Evolutionary conservation across 1,140 invertebrate genomes (phyloP), one percentile per base, ranked within the genome.

Genomic region (Maniola jurtina): DNA sequence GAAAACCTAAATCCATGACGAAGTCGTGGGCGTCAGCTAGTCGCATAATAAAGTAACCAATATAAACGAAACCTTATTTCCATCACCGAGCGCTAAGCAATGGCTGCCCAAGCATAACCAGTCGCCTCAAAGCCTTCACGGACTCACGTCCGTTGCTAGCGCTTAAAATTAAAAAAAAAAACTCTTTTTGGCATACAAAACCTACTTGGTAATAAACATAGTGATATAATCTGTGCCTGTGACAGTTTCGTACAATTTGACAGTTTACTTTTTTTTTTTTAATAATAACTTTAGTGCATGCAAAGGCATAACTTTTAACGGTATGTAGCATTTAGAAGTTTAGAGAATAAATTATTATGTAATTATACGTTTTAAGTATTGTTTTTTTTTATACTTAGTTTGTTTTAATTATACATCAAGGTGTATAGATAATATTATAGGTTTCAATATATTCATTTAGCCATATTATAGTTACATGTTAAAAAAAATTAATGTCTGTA

Each of bases 201-300:
- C 16, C 52, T 55, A 2, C 8, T 55, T 34, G 33, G 15, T 52
- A 2, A 16, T 13, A 13, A 55, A 55, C 10, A 55, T 25, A 55
- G 52, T 55, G 52, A 55, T 10, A 55, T 55, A 34, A 55, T 55
- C 52, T 55, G 52, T 55, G 52, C 52, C 52, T 25, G 11, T 55
- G 52, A 55, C 52, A 11, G 25, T 55, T 55, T 55, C 16, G 52
- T 55, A 35, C n/a, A n/a, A n/a, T 52, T 52, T 55, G 52, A 55
- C 48, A 52, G 48, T 25, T 25, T 25, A 25, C 14, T 52, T 6
- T 52, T 55, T 34, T 54, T 34, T 34, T 55, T 15, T 50, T 1
- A 50, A 8, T 42, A 10, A 15, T 13, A 15, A 13, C 10, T 50
- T 50, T 16, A 15, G 48, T 34, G 52, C 52, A 55, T 55, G 25